phyloP scores from a whole-genome alignment of 1,140 invertebrate species.

The Tyrophagus putrescentiae region DNA sequence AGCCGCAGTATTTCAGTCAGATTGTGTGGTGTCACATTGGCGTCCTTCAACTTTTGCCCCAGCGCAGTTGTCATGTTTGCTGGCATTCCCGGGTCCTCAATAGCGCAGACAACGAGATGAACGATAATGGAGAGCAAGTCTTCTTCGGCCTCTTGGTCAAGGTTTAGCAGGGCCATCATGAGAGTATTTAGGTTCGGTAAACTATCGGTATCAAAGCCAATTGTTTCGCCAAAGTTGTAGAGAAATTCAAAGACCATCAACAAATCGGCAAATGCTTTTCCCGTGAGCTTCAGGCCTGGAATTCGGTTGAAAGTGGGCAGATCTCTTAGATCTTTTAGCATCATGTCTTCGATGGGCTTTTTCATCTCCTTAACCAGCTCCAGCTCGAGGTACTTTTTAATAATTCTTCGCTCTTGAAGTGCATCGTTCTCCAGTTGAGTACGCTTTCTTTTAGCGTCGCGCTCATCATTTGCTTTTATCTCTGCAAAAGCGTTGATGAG shows the following conservation, averaged over 20 bases:
- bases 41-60: conserved; percentile 74
- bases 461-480: conserved; percentile 64
- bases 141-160: conserved; percentile 64
- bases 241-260: conserved; percentile 89
- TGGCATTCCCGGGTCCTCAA: conserved; percentile 83
- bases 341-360: conserved; percentile 53
- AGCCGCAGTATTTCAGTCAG: conserved; percentile 81
- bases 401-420: conserved; percentile 58
- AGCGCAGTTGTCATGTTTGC: conserved; percentile 45
- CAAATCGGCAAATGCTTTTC: conserved; percentile 73
- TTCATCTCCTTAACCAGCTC: conserved; percentile 66
- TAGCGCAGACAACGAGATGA: conserved; percentile 74
- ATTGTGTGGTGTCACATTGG: conserved; percentile 75
- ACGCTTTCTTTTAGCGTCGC: conserved; percentile 65
- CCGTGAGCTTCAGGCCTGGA: conserved; percentile 59
- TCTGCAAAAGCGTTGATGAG: conserved; percentile 70
- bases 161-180: conserved; percentile 62
- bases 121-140: conserved; percentile 72
- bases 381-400: conserved; percentile 63
- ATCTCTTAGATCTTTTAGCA: conserved; percentile 36
- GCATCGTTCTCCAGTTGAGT: conserved; percentile 58
- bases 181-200: conserved; percentile 67
- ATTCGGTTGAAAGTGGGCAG: conserved; percentile 62
- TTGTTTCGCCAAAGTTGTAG: conserved; percentile 81
- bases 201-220: conserved; percentile 79